These are phyloP conservation scores for Drosophila sturtevanti DNA, from an alignment of 1,140 invertebrate genomes.

Conservation along the genomic window DNA sequence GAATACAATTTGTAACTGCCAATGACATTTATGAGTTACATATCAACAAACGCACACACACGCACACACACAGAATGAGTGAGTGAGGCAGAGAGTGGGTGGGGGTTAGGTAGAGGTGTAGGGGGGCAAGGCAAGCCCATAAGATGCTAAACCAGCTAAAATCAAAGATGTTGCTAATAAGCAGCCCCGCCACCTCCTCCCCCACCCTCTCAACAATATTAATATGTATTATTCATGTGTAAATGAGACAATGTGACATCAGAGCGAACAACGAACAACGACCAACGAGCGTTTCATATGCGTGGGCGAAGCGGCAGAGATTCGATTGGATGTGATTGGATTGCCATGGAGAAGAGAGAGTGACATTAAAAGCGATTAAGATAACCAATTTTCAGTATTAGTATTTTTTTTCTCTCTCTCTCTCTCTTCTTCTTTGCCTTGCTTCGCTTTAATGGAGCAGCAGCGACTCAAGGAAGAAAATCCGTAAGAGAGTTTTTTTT, in stretches of 20 bases:
- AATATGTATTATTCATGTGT: slow-evolving; percentile 62
- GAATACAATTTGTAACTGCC: slow-evolving; percentile 34
- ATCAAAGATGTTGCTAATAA: slow-evolving; percentile 53
- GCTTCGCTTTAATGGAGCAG: slow-evolving; percentile 26
- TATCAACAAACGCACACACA: background rate
- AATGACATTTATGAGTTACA: slow-evolving; percentile 8
- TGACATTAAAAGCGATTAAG: slow-evolving; percentile 63
- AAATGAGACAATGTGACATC: slow-evolving; percentile 29
- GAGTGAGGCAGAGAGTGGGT: background rate
- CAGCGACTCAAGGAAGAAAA: slow-evolving; percentile 8
- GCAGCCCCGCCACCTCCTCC: slow-evolving; percentile 1
- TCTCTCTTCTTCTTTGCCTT: slow-evolving; percentile 8
- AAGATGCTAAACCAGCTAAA: slow-evolving; percentile 9
- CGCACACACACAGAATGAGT: background rate
- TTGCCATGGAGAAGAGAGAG: slow-evolving; percentile 10
- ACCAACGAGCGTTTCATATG: background rate
- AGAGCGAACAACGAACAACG: slow-evolving; percentile 14
- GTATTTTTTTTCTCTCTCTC: too few relatives aligned
- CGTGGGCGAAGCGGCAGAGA: background rate
- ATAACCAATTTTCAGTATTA: slow-evolving; percentile 65
- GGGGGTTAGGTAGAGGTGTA: too few relatives aligned
- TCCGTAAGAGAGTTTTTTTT: background rate
- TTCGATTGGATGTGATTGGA: background rate
- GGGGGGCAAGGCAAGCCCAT: background rate
- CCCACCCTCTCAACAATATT: slow-evolving; percentile 24